Conservation (phyloP, 2,113 vertebrate species). For the Ifrita kowaldi region DNA sequence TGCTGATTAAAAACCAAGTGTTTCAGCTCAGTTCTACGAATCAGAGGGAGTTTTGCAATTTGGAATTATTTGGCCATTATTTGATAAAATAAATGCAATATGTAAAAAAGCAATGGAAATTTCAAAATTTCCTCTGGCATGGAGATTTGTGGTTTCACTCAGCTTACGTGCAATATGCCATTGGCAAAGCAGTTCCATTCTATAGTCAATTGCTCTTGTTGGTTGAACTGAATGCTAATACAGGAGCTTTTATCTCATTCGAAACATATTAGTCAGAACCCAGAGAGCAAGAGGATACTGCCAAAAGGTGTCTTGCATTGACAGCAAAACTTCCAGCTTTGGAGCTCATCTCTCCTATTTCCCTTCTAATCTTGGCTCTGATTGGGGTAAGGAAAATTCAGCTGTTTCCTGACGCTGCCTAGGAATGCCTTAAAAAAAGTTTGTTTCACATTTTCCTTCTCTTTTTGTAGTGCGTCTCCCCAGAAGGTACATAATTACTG, state of each 20-base stretch:
- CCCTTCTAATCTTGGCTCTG: not conserved
- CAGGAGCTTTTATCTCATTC: conserved; percentile 12
- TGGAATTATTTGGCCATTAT: not conserved
- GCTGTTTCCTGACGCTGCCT: not conserved
- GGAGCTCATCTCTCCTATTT: not conserved
- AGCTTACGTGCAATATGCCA: not conserved
- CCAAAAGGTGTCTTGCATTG: conserved; percentile 16
- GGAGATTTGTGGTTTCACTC: not conserved
- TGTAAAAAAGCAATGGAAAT: not conserved
- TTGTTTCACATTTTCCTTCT: not conserved
- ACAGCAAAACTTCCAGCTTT: not conserved
- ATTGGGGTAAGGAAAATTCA: not conserved
- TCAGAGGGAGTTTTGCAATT: not conserved
- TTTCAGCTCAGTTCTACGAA: not conserved
- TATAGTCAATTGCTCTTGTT: not conserved
- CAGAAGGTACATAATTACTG: not conserved
- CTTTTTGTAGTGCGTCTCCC: not conserved
- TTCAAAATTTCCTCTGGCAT: not conserved
- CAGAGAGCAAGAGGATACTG: not conserved
- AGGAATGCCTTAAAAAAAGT: not conserved
- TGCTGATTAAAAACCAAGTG: not conserved
- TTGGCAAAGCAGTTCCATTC: conserved; percentile 30
- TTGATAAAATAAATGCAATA: not conserved
- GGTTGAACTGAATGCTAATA: conserved; percentile 37
- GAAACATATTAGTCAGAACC: not conserved